Evolutionary conservation across 2,888 invertebrate genomes (phyloP).

Genomic region (Xylocampa areola): DNA sequence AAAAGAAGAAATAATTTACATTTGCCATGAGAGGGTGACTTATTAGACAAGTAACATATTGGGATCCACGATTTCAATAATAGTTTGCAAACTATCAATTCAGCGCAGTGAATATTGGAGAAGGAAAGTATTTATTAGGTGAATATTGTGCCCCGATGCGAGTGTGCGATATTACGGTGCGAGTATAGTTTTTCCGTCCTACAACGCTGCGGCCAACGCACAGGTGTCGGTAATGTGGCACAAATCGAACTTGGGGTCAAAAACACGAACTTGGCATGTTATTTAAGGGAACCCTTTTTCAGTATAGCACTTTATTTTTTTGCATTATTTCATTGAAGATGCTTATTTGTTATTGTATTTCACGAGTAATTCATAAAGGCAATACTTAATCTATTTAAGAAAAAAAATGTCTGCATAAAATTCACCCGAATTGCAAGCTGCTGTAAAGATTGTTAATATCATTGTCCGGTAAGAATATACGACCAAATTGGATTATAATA

Average conservation of each 20-base stretch:
- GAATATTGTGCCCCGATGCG: slow-evolving; percentile 79
- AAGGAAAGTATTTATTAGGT: slow-evolving; percentile 84
- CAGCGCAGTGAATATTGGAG: slow-evolving; percentile 73
- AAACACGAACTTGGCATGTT: slow-evolving; percentile 63
- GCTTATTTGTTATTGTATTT: too few species aligned
- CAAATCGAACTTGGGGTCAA: slow-evolving; percentile 76
- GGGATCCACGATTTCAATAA: slow-evolving; percentile 77
- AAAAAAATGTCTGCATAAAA: too few species aligned
- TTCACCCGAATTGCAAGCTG: too few species aligned
- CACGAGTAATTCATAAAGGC: too few species aligned
- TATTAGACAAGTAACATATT: slow-evolving; percentile 72
- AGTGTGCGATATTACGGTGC: slow-evolving; percentile 77
- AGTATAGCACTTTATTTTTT: slow-evolving; percentile 11
- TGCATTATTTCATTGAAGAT: slow-evolving; percentile 4
- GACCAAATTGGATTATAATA: too few species aligned
- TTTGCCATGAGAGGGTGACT: slow-evolving; percentile 33
- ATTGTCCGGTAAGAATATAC: too few species aligned
- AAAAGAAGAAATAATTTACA: slow-evolving; percentile 7
- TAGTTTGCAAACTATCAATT: slow-evolving; percentile 77
- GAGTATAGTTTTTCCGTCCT: slow-evolving; percentile 73
- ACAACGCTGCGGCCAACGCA: slow-evolving; percentile 76
- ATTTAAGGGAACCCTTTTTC: slow-evolving; percentile 46
- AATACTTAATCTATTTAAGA: too few species aligned
- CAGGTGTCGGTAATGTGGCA: slow-evolving; percentile 85
- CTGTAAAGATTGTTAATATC: too few species aligned